Evolutionary conservation across 2,797 vertebrate genomes (phyloP).

Genomic region (Peromyscus nudipes): DNA sequence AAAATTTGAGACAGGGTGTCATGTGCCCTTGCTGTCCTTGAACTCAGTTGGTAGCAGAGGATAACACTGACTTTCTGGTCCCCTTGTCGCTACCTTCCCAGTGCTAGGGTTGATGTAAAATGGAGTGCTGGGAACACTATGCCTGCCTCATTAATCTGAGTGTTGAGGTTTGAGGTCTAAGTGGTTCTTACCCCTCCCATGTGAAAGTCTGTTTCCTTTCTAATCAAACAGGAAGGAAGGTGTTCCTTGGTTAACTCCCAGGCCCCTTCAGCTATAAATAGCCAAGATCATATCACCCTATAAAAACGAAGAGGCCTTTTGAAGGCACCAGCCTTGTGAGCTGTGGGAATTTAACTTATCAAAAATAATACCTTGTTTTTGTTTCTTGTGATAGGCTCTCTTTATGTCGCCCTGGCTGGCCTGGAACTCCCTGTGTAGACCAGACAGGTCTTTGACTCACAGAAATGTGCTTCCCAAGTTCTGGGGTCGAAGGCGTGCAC

Average conservation of each 20-base stretch:
- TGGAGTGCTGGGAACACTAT: neutral
- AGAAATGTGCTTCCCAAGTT: neutral
- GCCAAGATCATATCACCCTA: neutral
- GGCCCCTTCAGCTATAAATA: slow-evolving; percentile 23
- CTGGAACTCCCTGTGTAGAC: neutral
- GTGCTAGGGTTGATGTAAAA: neutral
- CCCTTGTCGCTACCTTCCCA: neutral
- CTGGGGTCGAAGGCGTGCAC: neutral
- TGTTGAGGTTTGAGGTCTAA: slow-evolving; percentile 33
- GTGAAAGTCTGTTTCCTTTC: slow-evolving; percentile 32
- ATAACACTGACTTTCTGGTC: neutral
- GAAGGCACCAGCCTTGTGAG: neutral
- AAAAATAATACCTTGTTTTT: neutral
- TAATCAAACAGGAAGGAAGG: slow-evolving; percentile 20
- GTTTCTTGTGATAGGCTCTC: neutral
- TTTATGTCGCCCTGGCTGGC: neutral
- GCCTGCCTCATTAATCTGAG: neutral
- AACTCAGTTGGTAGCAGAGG: neutral
- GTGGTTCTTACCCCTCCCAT: neutral
- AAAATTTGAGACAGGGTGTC: neutral
- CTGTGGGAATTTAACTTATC: neutral
- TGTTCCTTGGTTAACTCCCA: slow-evolving; percentile 32
- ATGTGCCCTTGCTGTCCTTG: neutral
- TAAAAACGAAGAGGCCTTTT: neutral
- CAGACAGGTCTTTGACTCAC: neutral